Evolutionary conservation across 2,888 invertebrate species (phyloP).

Genomic region (Agapetus fuscipes): DNA sequence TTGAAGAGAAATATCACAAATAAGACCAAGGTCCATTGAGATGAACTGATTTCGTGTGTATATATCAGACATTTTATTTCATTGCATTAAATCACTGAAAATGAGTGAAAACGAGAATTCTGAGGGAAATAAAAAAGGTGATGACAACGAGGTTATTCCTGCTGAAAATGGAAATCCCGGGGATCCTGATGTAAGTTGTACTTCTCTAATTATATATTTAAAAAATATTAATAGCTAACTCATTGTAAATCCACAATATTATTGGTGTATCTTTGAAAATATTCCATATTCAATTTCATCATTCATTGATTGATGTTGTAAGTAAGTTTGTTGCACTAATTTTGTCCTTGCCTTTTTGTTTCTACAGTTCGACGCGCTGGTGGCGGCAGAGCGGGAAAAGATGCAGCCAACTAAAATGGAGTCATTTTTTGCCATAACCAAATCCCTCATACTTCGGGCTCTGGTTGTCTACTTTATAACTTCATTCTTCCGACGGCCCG

Average conservation of each 20-base stretch:
- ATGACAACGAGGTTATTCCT: slow-evolving; percentile 6
- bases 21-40: no score
- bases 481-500: slow-evolving; percentile 71
- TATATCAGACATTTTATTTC: not conserved
- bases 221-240: no score
- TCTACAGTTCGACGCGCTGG: slow-evolving; percentile 40
- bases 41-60: no score
- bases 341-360: no score
- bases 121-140: slow-evolving; percentile 1
- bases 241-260: no score
- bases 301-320: no score
- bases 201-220: no score
- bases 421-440: slow-evolving; percentile 73
- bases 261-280: no score
- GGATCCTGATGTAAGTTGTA: slow-evolving; percentile 9
- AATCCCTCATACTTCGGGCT: slow-evolving; percentile 78
- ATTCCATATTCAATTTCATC: no score
- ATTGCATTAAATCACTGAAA: not conserved
- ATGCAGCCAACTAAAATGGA: slow-evolving; percentile 60
- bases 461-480: slow-evolving; percentile 89
- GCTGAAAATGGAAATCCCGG: slow-evolving; percentile 2
- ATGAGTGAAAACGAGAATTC: slow-evolving; percentile 5
- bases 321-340: no score
- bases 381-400: slow-evolving; percentile 36
- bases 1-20: no score